A percentile compares a stretch with the other conserved stretches of the same genome.
phyloP scores from a whole-genome alignment of 2,113 vertebrate species.

The Circaetus gallicus region DNA sequence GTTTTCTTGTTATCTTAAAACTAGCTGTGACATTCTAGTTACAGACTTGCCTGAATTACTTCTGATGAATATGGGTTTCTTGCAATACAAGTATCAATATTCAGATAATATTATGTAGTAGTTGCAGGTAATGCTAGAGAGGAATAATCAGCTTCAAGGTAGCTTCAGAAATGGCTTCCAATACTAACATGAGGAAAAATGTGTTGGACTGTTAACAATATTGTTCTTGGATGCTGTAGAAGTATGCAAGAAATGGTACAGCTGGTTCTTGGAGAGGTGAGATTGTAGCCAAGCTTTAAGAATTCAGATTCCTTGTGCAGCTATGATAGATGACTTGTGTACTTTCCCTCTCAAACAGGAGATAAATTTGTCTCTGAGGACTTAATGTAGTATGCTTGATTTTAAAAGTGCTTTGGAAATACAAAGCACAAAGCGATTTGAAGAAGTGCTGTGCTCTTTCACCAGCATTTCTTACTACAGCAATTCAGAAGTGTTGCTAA shows the following conservation, averaged over 20 bases:
- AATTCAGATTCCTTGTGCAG: constrained; percentile 1
- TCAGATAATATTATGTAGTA: background rate
- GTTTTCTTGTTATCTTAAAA: background rate
- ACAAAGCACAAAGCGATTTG: background rate
- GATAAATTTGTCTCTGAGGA: background rate
- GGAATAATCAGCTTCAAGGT: background rate
- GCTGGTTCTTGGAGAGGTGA: background rate
- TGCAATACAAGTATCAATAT: background rate
- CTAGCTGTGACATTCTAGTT: background rate
- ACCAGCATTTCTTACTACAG: background rate
- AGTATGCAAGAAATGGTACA: background rate
- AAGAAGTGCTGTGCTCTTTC: background rate
- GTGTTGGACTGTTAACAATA: background rate
- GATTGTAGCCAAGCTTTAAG: background rate
- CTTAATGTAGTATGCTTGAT: background rate
- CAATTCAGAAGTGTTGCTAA: background rate
- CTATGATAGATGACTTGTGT: background rate
- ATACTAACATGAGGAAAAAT: background rate
- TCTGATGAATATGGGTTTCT: background rate
- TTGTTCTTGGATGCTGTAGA: background rate
- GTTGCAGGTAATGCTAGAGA: background rate
- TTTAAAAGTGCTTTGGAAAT: constrained; percentile 2
- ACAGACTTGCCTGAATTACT: background rate
- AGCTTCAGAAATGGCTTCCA: background rate
- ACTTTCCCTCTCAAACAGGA: background rate